A percentile compares a stretch with the other conserved stretches of the same genome.
Evolutionary conservation across 2,888 invertebrate species (phyloP).

Genomic region (Cephus rjabovi): DNA sequence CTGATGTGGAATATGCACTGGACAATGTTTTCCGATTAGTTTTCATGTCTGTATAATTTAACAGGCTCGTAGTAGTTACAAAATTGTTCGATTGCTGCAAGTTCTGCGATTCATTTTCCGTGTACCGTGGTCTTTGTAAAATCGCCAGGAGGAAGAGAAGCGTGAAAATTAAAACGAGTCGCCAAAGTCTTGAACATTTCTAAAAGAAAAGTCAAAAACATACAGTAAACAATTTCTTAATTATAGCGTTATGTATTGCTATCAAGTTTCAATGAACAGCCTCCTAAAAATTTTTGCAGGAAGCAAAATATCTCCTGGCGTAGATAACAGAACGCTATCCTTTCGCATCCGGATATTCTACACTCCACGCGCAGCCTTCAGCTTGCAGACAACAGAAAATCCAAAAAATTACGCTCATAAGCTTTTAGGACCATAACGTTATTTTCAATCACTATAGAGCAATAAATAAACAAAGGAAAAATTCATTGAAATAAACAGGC

Average conservation of each 20-base stretch:
- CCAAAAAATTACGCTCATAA: too few species aligned
- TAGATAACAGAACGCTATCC: background rate
- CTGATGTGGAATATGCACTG: constrained; percentile 4
- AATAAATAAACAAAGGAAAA: background rate
- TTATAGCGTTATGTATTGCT: background rate
- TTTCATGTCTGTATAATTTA: background rate
- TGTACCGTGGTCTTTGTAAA: background rate
- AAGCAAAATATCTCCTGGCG: background rate
- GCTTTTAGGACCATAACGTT: background rate
- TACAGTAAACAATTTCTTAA: background rate
- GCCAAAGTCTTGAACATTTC: background rate
- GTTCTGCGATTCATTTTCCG: background rate
- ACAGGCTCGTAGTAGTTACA: background rate
- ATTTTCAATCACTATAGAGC: background rate
- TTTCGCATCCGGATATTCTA: background rate
- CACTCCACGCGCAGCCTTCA: background rate
- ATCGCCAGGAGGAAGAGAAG: background rate
- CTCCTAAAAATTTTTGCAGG: background rate
- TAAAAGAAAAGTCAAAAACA: background rate
- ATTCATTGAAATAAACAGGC: background rate
- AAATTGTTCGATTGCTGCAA: background rate
- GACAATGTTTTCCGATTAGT: background rate
- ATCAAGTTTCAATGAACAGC: background rate
- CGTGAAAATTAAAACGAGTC: background rate
- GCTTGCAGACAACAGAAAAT: too few species aligned